Base-by-base conservation (phyloP, 2,888 invertebrate species). In the Lamproptera curius region DNA sequence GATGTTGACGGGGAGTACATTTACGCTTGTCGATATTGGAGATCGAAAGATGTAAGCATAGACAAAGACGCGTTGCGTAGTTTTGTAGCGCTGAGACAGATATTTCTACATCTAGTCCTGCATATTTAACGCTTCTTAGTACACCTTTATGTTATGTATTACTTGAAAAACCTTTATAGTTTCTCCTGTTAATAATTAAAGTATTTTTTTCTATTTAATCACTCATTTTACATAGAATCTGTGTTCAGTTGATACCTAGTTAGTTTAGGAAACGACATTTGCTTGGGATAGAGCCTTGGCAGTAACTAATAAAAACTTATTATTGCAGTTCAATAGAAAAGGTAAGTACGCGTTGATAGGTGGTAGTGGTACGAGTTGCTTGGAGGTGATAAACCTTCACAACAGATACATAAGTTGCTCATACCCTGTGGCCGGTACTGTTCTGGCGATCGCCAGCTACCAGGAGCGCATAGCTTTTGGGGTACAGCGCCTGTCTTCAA, bases 1-100 rank as follows among this genome's bases (percentile, higher is more conserved):
- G 80, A 87, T 35, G 74, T 89, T 0, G 88, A 89, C 28, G 91
- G 91, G 0, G 91, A 91, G 57, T 91, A 89, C 57, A 73, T 90
- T 3, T 90, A 90, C 53, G 79, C 89, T 1, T 89, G 88, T 41
- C 84, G 85, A 20, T 91, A 81, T 62, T 90, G 88, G 88, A 71
- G 64, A 42, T 86, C 86, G 2, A 55, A 50, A 26, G 54, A 70
- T 57, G 86, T 85, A 54, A 55, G 61, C n/a, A n/a, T 11, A 2
- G 9, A 11, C 9, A 17, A 35, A n/a, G n/a, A n/a, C n/a, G n/a
- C n/a, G n/a, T n/a, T n/a, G n/a, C n/a, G n/a, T n/a, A n/a, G n/a
- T n/a, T n/a, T n/a, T n/a, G n/a, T n/a, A n/a, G n/a, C n/a, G n/a
- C n/a, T n/a, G n/a, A n/a, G n/a, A n/a, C n/a, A n/a, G n/a, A n/a